Evolutionary conservation across 2,797 vertebrate species (phyloP), one percentile per base, ranked within the genome.

Genomic region (Eremophila alpestris): DNA sequence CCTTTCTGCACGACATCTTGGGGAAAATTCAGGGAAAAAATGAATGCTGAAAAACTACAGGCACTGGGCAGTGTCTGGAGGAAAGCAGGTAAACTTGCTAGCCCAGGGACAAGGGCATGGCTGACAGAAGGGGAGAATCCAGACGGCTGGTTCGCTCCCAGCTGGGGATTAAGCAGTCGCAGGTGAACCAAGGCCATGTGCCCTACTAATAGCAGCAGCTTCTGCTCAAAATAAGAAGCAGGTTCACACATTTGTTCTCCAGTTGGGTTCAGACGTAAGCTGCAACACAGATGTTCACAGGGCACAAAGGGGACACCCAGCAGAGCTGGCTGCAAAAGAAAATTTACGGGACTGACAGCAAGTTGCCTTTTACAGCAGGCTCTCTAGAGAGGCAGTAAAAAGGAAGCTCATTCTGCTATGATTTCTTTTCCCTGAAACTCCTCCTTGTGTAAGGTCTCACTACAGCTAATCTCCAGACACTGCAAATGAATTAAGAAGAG

Each of bases 241-340:
- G 93, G 51, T 93, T 95, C 84, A 89, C 65, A 87, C 73, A 71
- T 94, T 97, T 92, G 73, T 73, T 95, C 91, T 92, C 36, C 59
- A 56, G 23, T 92, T 88, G 87, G 23, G 82, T 91, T 94, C 87
- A 95, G 89, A 69, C 36, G 17, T 83, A 87, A 96, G 69, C 89
- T 91, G 76, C 79, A 94, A 81, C 84, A 78, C 94, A 97, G 95
- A 96, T 97, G 94, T 92, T 95, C 93, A 52, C 73, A 96, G 94
- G 94, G 93, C 95, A 95, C 60, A 93, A 91, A 95, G 96, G 93
- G 89, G 93, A 95, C 89, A 69, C 82, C 93, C 93, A 94, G 71
- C 89, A 93, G 95, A 91, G 94, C 82, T 76, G 62, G 87, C 79
- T 92, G 92, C 58, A 88, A 80, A 94, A 83, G 90, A 92, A 96